Evolutionary conservation across 2,113 vertebrate species (phyloP).

Genomic region (Apus apus): DNA sequence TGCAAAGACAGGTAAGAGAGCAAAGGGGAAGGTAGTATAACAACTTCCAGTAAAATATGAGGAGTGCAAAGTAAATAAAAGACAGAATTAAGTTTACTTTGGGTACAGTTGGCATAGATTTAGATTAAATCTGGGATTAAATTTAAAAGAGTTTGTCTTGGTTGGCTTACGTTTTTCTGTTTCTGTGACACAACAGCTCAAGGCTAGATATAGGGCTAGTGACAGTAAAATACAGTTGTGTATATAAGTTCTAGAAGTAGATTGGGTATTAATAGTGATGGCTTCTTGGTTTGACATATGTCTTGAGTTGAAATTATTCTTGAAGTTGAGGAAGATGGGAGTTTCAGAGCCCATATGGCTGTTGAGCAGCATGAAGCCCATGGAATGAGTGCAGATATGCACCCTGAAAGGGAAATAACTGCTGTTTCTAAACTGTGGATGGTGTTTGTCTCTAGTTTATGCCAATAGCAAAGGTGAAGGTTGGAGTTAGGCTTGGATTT

Average conservation of each 20-base stretch:
- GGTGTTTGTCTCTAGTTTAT: neutral
- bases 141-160: neutral
- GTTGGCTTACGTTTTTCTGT: neutral
- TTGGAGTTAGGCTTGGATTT: neutral
- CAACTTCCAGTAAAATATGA: neutral
- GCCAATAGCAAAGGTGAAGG: neutral
- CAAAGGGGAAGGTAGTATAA: neutral
- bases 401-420: neutral
- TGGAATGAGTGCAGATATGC: neutral
- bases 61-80: neutral
- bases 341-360: neutral
- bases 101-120: neutral
- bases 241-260: neutral
- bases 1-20: neutral
- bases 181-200: neutral
- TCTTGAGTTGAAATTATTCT: neutral
- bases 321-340: neutral
- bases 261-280: neutral
- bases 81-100: neutral
- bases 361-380: neutral
- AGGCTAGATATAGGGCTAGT: neutral
- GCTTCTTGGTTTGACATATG: neutral
- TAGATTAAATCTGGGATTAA: neutral
- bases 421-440: neutral
- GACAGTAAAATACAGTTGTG: neutral